phyloP scores from a whole-genome alignment of 2,113 vertebrate species.

The Megaptera novaeangliae region DNA sequence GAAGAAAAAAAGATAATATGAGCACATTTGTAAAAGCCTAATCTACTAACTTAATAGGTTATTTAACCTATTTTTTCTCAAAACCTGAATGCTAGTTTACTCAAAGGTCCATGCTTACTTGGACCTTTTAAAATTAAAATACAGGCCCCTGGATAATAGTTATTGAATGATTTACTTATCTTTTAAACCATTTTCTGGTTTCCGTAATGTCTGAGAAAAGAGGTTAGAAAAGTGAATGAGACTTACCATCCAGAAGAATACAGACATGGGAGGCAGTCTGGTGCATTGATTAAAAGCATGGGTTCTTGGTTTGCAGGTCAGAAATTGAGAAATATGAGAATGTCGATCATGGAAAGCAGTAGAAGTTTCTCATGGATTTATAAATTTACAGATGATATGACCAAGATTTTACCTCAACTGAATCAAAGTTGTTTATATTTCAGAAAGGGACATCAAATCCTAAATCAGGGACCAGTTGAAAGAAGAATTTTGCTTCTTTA shows the following conservation, averaged over 20 bases:
- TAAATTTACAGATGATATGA: not conserved
- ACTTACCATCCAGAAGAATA: not conserved
- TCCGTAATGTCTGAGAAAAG: not conserved
- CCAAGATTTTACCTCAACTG: not conserved
- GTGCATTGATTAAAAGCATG: too few relatives aligned
- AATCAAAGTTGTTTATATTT: slow-evolving; percentile 1
- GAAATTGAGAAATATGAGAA: not conserved
- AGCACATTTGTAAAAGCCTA: not conserved
- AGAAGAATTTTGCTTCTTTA: not conserved
- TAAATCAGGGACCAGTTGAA: not conserved
- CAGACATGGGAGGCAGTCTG: not conserved
- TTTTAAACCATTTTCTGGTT: not conserved
- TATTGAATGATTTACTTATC: not conserved
- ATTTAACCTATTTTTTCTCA: not conserved
- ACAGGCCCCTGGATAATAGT: not conserved
- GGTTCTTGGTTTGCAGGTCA: too few relatives aligned
- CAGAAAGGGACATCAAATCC: not conserved
- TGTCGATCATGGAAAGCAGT: not conserved
- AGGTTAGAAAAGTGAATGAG: not conserved
- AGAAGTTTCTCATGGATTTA: not conserved
- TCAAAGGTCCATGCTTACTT: not conserved
- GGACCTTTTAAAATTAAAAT: not conserved
- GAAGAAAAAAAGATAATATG: not conserved
- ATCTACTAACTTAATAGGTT: not conserved
- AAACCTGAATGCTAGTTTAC: not conserved